Conservation (phyloP, 2,888 invertebrate species). For the Lasioglossum marginatum region DNA sequence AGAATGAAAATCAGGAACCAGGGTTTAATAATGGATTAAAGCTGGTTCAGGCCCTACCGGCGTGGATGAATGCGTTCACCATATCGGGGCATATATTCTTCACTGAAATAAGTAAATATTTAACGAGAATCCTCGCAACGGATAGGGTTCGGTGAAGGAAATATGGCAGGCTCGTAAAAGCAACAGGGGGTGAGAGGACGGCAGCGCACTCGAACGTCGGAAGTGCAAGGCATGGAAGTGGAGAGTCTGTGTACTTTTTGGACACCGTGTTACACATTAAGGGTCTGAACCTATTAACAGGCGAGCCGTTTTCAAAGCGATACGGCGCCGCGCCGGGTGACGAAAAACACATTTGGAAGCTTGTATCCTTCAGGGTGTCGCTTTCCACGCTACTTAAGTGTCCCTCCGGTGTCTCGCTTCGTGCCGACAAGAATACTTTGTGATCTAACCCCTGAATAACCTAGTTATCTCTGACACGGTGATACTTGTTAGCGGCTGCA, state of each 20-base stretch:
- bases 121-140: background rate
- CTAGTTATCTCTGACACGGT: background rate
- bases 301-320: conserved; percentile 1
- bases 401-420: background rate
- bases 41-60: background rate
- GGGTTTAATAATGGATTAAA: background rate
- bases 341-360: conserved; percentile 16
- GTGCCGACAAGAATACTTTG: conserved; percentile 19
- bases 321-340: background rate
- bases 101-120: background rate
- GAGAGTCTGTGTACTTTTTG: conserved; percentile 14
- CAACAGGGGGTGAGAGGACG: background rate
- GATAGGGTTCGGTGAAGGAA: background rate
- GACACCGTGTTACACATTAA: conserved; percentile 13
- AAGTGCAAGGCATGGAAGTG: background rate
- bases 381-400: conserved; percentile 12
- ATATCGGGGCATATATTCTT: conserved; percentile 9
- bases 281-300: conserved; percentile 19
- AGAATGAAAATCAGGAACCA: background rate
- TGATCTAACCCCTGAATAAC: conserved; percentile 2
- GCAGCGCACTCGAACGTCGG: background rate
- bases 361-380: conserved; percentile 18
- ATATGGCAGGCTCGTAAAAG: background rate
- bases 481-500: background rate
- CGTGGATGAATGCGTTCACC: background rate